Evolutionary conservation across 37 sponge, comb jelly and placozoan genomes (phyloP).

Genomic region (Geodia barretti): DNA sequence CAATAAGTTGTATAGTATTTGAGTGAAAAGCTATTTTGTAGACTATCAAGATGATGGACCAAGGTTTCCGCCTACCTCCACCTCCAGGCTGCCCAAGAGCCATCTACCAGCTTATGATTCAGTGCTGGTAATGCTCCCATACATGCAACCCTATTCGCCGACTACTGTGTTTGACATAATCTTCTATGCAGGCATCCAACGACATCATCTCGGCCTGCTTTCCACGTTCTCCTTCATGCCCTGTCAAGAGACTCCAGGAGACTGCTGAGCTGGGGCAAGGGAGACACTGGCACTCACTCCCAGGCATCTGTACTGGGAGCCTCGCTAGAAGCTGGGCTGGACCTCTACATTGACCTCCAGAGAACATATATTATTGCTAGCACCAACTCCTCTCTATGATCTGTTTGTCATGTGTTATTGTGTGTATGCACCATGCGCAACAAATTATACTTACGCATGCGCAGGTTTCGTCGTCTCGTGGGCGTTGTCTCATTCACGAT

Average conservation of each 20-base stretch:
- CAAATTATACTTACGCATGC: background rate
- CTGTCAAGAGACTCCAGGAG: background rate
- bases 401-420: background rate
- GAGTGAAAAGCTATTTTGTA: background rate
- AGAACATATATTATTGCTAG: background rate
- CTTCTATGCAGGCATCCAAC: background rate
- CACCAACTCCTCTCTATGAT: background rate
- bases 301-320: background rate
- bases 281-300: background rate
- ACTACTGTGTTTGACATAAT: no score
- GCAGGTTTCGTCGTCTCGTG: background rate
- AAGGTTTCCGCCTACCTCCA: background rate
- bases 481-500: no score
- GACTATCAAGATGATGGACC: background rate
- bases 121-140: background rate
- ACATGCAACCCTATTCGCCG: background rate
- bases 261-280: background rate
- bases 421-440: background rate
- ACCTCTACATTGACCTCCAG: background rate
- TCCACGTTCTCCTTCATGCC: background rate
- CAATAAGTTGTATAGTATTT: no score
- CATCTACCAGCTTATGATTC: background rate
- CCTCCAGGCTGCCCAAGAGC: background rate
- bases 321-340: background rate
- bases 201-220: background rate